These are phyloP conservation scores for Hyaena hyaena DNA, from an alignment of 2,113 vertebrate genomes.

Conservation along the genomic window DNA sequence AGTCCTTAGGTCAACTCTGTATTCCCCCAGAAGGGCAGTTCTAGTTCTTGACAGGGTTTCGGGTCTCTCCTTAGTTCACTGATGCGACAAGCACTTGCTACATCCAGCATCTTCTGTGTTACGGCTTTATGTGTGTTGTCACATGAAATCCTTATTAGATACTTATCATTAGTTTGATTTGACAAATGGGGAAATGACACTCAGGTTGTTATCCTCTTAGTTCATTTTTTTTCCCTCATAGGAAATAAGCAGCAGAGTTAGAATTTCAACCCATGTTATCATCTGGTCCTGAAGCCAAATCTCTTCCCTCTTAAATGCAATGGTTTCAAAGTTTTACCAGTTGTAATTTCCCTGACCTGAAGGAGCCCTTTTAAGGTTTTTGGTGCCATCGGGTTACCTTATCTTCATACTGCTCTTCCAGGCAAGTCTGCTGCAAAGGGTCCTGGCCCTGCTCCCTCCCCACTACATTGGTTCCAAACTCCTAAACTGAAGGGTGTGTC, in stretches of 20 bases:
- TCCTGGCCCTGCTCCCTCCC: not conserved
- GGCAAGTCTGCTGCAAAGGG: not conserved
- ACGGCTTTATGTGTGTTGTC: not conserved
- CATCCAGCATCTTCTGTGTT: not conserved
- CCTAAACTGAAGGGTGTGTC: not conserved
- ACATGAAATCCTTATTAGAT: not conserved
- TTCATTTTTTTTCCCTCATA: not conserved
- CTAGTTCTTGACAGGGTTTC: not conserved
- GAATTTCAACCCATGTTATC: not conserved
- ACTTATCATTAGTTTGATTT: not conserved
- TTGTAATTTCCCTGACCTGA: not conserved
- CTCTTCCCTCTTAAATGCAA: not conserved
- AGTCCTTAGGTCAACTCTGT: not conserved
- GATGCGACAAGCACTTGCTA: not conserved
- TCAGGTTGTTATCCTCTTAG: not conserved
- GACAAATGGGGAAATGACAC: not conserved
- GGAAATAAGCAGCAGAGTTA: not conserved
- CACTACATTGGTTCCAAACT: not conserved
- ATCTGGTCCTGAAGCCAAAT: not conserved
- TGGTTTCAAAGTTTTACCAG: not conserved
- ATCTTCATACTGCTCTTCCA: not conserved
- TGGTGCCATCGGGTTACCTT: not conserved
- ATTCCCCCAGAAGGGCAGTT: not conserved
- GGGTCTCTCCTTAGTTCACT: not conserved
- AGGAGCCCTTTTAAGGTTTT: not conserved